phyloP scores from a whole-genome alignment of 2,113 vertebrate genomes.

The Cinclus cinclus region DNA sequence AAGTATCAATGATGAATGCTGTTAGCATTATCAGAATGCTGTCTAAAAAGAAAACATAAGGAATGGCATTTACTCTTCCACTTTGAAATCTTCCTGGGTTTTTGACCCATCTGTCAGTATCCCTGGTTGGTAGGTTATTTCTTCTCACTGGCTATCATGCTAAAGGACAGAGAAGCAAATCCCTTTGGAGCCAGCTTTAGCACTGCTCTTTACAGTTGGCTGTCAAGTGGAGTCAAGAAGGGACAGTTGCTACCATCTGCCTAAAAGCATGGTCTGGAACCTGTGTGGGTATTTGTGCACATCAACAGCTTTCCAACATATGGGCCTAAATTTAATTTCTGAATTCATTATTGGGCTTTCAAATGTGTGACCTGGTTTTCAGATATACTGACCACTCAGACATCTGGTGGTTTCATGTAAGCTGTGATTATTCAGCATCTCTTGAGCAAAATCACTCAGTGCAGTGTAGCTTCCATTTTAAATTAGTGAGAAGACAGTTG shows the following conservation, averaged over 20 bases:
- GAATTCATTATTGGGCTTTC: constrained; percentile 22
- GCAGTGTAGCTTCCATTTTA: not conserved
- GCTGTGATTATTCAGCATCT: constrained; percentile 37
- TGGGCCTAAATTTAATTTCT: constrained; percentile 23
- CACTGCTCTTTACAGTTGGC: not conserved
- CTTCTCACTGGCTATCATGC: not conserved
- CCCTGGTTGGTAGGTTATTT: not conserved
- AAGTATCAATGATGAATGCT: not conserved
- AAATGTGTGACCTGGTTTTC: not conserved
- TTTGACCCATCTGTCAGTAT: not conserved
- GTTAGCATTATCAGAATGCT: not conserved
- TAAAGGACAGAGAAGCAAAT: constrained; percentile 13
- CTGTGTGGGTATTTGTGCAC: not conserved
- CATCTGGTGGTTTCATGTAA: constrained; percentile 23
- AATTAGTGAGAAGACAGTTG: not conserved
- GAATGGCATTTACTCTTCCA: not conserved
- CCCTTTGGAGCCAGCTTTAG: not conserved
- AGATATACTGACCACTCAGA: constrained; percentile 38
- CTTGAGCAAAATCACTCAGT: constrained; percentile 17
- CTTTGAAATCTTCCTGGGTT: not conserved
- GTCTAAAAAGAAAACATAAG: not conserved
- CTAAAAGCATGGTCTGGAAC: not conserved
- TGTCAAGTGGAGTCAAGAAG: constrained; percentile 17
- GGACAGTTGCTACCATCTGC: not conserved
- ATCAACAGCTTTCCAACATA: constrained; percentile 1